Evolutionary conservation across 2,113 vertebrate species (phyloP).

Genomic region (Semicossyphus pulcher): DNA sequence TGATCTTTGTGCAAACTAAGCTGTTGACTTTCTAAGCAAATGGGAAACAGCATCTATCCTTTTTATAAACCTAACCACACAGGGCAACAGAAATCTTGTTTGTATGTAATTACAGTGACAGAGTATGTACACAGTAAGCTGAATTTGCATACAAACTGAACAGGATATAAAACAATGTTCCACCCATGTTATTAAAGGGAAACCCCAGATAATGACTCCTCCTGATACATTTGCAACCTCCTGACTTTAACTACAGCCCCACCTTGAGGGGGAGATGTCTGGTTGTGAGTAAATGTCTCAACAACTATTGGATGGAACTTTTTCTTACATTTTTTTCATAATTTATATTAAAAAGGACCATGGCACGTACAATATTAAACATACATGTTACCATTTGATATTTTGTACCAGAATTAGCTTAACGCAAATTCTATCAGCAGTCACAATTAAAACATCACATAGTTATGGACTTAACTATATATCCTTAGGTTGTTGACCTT

Average conservation of each 20-base stretch:
- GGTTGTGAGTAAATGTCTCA: not conserved
- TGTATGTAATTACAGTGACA: conserved; percentile 49
- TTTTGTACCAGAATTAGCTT: too few species aligned
- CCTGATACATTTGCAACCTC: not conserved
- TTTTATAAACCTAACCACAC: conserved; percentile 25
- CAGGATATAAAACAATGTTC: conserved; percentile 25
- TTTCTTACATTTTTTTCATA: too few species aligned
- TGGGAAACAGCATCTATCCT: conserved; percentile 28
- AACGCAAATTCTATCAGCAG: too few species aligned
- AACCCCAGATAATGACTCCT: not conserved
- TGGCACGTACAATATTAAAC: too few species aligned
- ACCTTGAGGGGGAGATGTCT: not conserved
- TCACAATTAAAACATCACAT: too few species aligned
- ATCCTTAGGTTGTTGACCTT: too few species aligned
- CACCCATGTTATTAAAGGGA: conserved; percentile 14
- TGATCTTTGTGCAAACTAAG: conserved; percentile 5
- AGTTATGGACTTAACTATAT: too few species aligned
- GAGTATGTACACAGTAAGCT: conserved; percentile 32
- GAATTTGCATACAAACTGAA: conserved; percentile 43
- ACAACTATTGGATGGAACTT: too few species aligned
- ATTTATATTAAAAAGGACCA: too few species aligned
- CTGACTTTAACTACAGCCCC: too few species aligned
- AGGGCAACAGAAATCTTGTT: conserved; percentile 41
- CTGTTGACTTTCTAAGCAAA: conserved; percentile 34
- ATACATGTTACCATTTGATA: too few species aligned